A percentile compares a stretch with the other conserved stretches of the same genome.
Evolutionary conservation across 2,797 vertebrate species (phyloP).

Genomic region (Presbytis comata): DNA sequence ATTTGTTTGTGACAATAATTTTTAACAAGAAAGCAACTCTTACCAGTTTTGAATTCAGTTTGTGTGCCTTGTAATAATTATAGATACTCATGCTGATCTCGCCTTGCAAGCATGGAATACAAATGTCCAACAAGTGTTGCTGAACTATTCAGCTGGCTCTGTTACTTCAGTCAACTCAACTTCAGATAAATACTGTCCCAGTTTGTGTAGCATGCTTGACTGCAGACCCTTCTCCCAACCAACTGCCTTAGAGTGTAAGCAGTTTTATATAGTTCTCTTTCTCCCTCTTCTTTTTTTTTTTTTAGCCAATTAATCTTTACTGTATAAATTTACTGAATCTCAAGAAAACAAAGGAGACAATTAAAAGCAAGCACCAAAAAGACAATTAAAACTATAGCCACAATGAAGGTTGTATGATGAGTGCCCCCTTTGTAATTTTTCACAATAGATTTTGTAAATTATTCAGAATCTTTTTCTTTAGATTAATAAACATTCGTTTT

Average conservation of each 20-base stretch:
- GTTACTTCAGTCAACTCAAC: not conserved
- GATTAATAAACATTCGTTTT: not conserved
- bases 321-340: constrained; percentile 16
- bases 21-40: not conserved
- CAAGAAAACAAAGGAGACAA: not conserved
- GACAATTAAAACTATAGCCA: constrained; percentile 41
- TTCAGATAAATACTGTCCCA: not conserved
- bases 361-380: not conserved
- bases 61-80: not conserved
- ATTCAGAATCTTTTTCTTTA: not conserved
- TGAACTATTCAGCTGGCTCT: not conserved
- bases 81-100: not conserved
- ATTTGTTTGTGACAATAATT: not conserved
- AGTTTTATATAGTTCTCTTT: not conserved
- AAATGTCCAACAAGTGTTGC: not conserved
- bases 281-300: not conserved
- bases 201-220: not conserved
- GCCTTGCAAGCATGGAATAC: not conserved
- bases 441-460: constrained; percentile 15
- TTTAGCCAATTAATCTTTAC: constrained; percentile 15
- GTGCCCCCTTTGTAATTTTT: not conserved
- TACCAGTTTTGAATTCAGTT: not conserved
- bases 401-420: not conserved
- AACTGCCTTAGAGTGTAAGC: not conserved
- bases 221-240: not conserved